Evolutionary conservation across 2,113 vertebrate species (phyloP).

Genomic region (Sinocyclocheilus grahami): DNA sequence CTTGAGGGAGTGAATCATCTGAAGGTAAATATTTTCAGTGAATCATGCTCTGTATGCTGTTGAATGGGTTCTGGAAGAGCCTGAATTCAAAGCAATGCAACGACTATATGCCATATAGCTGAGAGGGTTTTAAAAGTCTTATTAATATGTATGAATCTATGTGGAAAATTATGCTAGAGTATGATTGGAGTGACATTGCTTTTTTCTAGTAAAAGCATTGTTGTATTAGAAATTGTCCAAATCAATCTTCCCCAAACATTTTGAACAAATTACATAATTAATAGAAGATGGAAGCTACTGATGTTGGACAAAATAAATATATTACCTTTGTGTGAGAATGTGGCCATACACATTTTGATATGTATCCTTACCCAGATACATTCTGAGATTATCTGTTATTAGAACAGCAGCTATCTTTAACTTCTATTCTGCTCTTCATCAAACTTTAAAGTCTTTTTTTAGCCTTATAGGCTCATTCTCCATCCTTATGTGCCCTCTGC

Average conservation of each 20-base stretch:
- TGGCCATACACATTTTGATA: background rate
- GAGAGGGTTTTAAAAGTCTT: background rate
- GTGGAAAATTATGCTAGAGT: background rate
- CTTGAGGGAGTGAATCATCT: conserved; percentile 33
- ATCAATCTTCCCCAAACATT: background rate
- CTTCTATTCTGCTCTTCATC: background rate
- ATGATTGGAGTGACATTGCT: background rate
- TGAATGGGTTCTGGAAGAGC: conserved; percentile 22
- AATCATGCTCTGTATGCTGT: conserved; percentile 3
- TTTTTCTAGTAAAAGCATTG: background rate
- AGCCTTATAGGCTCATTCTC: conserved; percentile 46
- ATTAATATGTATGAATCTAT: conserved; percentile 26
- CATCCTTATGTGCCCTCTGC: conserved; percentile 74
- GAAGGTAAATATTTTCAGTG: conserved; percentile 40
- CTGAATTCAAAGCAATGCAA: conserved; percentile 13
- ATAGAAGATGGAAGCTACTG: background rate
- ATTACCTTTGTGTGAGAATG: background rate
- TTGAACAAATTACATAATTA: background rate
- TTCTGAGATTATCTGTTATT: background rate
- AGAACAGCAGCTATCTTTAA: background rate
- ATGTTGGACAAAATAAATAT: background rate
- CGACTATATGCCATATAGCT: conserved; percentile 6
- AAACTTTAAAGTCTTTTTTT: background rate
- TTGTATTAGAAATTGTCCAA: background rate
- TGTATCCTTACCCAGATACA: background rate